phyloP scores from a whole-genome alignment of 2,113 vertebrate species.

The Micromys minutus region DNA sequence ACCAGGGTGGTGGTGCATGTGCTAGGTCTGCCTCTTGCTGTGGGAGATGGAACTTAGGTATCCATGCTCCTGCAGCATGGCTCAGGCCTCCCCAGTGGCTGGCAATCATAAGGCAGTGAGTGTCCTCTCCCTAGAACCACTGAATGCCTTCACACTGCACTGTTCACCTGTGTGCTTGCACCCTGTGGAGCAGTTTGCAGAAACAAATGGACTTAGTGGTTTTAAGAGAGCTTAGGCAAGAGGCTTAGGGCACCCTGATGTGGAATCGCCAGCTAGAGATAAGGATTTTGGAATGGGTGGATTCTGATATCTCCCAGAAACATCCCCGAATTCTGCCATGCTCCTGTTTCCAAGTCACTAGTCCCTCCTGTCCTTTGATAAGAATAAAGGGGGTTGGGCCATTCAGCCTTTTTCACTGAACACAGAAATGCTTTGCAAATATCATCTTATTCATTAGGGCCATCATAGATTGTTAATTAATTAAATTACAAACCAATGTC shows the following conservation, averaged over 20 bases:
- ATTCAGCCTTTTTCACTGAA: background rate
- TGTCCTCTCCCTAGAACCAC: background rate
- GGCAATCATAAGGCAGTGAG: background rate
- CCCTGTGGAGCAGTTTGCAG: background rate
- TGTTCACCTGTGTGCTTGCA: background rate
- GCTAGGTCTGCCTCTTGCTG: background rate
- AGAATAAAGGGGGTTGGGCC: background rate
- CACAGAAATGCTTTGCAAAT: constrained; percentile 14
- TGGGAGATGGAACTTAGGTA: background rate
- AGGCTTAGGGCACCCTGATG: background rate
- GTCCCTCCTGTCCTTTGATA: background rate
- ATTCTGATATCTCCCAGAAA: background rate
- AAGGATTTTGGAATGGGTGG: background rate
- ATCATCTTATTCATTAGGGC: constrained; percentile 25
- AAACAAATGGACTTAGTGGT: background rate
- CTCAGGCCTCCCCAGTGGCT: background rate
- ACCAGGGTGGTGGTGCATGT: no score
- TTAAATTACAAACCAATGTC: constrained; percentile 57
- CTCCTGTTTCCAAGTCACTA: background rate
- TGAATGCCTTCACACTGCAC: no score
- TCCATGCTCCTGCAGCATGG: no score
- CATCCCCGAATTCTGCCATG: background rate
- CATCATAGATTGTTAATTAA: constrained; percentile 43
- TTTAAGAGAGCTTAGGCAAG: background rate
- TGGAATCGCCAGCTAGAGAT: background rate